These are phyloP conservation scores for Phataginus tetradactyla DNA, from an alignment of 2,797 vertebrate genomes.

Conservation along the genomic window DNA sequence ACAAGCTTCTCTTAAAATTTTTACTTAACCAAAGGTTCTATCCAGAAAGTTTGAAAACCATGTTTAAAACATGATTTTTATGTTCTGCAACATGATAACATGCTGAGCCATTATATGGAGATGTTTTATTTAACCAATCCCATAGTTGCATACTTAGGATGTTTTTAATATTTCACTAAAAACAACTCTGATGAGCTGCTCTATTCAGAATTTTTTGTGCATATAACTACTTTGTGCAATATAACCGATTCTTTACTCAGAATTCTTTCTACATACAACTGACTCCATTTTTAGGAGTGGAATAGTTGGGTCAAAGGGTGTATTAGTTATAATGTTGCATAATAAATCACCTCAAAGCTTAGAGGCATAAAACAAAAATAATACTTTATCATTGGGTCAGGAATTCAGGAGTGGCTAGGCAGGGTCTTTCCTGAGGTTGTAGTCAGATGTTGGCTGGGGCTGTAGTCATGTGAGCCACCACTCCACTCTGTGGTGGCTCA, in stretches of 20 bases:
- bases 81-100: not conserved
- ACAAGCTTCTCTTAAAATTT: not conserved
- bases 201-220: not conserved
- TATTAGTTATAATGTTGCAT: not conserved
- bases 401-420: not conserved
- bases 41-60: not conserved
- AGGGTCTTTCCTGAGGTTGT: not conserved
- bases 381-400: not conserved
- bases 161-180: not conserved
- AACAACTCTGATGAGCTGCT: not conserved
- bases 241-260: not conserved
- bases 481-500: not conserved
- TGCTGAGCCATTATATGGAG: not conserved
- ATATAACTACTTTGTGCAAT: not conserved
- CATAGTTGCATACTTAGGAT: not conserved
- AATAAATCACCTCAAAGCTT: not conserved
- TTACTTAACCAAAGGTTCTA: not conserved
- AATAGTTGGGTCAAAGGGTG: not conserved
- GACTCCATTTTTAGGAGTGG: not conserved
- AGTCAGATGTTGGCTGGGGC: not conserved
- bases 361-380: not conserved
- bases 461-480: not conserved
- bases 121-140: not conserved
- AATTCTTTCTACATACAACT: not conserved
- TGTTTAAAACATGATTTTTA: too few relatives aligned